phyloP scores from a whole-genome alignment of 2,113 vertebrate genomes.

The Lycaon pictus region DNA sequence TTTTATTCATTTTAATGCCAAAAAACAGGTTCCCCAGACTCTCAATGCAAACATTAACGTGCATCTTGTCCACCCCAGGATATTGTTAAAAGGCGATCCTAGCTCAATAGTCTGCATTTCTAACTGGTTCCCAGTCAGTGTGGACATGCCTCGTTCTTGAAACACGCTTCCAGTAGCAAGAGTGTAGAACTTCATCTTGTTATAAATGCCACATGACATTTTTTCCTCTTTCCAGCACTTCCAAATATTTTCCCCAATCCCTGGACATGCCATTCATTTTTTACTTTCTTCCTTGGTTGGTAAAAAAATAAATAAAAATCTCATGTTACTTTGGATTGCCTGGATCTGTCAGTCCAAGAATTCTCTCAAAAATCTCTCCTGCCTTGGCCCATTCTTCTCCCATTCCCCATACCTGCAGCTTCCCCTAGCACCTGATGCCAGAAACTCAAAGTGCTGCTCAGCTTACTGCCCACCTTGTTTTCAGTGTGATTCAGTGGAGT shows the following conservation, averaged over 20 bases:
- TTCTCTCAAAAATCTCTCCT: background rate
- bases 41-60: background rate
- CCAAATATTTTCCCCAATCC: background rate
- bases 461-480: background rate
- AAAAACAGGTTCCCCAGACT: background rate
- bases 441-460: too few species aligned
- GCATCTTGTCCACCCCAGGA: accelerated
- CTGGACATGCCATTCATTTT: background rate
- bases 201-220: background rate
- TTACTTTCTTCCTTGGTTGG: background rate
- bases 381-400: too few species aligned
- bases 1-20: background rate
- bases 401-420: background rate
- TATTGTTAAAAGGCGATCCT: background rate
- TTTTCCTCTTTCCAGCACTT: background rate
- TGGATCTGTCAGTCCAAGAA: background rate
- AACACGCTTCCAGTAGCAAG: background rate
- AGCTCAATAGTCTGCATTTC: background rate
- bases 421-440: background rate
- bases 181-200: background rate
- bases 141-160: background rate
- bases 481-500: background rate
- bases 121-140: background rate
- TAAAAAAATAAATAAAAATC: background rate
- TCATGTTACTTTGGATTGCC: background rate